Evolutionary conservation across 1,140 invertebrate genomes (phyloP).

Genomic region (Saccostrea glomerata): DNA sequence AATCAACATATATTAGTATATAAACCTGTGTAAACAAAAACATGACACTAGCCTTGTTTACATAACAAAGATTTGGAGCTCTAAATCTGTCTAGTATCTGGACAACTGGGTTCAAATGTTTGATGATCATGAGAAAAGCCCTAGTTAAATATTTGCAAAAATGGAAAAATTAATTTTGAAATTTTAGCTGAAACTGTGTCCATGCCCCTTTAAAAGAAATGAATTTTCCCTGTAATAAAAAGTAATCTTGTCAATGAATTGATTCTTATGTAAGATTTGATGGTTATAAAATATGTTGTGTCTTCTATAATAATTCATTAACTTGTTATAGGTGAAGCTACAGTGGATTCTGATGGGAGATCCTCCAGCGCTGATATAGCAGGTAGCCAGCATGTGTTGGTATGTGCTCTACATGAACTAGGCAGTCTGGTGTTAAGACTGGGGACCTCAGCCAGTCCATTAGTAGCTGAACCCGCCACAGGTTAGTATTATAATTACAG

Average conservation of each 20-base stretch:
- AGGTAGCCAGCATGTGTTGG: constrained; percentile 92
- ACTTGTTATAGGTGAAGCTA: constrained; percentile 67
- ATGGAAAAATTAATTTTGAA: too few relatives aligned
- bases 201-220: too few relatives aligned
- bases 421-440: constrained; percentile 87
- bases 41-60: too few relatives aligned
- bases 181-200: too few relatives aligned
- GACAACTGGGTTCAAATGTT: too few relatives aligned
- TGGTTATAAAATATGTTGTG: neutral
- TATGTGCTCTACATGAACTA: constrained; percentile 96
- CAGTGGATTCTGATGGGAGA: constrained; percentile 70
- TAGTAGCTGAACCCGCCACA: constrained; percentile 91
- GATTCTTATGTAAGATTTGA: neutral
- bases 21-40: too few relatives aligned
- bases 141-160: too few relatives aligned
- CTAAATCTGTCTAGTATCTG: too few relatives aligned
- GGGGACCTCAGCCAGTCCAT: constrained; percentile 93
- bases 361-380: constrained; percentile 67
- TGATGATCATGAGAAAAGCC: too few relatives aligned
- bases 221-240: too few relatives aligned
- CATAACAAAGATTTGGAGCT: too few relatives aligned
- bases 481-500: constrained; percentile 79
- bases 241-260: neutral
- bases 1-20: too few relatives aligned
- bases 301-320: neutral